Percentiles rank a stretch among this genome's conserved stretches.
Conservation (phyloP, 2,888 invertebrate species). For the Temnothorax unifasciatus region DNA sequence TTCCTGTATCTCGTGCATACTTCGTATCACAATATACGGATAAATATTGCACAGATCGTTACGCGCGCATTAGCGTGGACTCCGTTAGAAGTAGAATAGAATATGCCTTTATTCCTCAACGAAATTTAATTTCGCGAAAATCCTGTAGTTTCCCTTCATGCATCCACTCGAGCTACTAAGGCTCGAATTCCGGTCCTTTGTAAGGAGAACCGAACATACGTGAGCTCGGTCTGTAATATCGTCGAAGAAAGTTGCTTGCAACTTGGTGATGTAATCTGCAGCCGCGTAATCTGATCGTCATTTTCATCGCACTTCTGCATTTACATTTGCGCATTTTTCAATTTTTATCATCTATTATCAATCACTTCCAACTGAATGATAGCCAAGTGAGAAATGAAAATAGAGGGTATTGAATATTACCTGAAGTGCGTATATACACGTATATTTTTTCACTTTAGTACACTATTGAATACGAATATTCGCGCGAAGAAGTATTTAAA, state of each 20-base stretch:
- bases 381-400: not conserved
- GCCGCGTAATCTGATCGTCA: not conserved
- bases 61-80: not conserved
- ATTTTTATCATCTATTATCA: not conserved
- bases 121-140: conserved; percentile 32
- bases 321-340: not conserved
- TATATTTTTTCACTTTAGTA: not conserved
- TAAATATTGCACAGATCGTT: conserved; percentile 40
- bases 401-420: not conserved
- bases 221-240: conserved; percentile 4
- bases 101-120: not conserved
- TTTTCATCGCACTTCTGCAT: conserved; percentile 1
- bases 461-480: not conserved
- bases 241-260: not conserved
- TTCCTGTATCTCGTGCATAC: conserved; percentile 56
- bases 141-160: not conserved
- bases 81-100: not conserved
- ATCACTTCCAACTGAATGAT: not conserved
- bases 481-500: not conserved
- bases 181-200: conserved; percentile 10
- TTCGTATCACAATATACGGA: conserved; percentile 27
- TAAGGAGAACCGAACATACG: not conserved
- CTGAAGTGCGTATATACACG: not conserved
- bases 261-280: not conserved
- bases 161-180: not conserved